Evolutionary conservation across 2,113 vertebrate species (phyloP), one percentile per base, ranked within the genome.

Genomic region (Tonatia bakeri): DNA sequence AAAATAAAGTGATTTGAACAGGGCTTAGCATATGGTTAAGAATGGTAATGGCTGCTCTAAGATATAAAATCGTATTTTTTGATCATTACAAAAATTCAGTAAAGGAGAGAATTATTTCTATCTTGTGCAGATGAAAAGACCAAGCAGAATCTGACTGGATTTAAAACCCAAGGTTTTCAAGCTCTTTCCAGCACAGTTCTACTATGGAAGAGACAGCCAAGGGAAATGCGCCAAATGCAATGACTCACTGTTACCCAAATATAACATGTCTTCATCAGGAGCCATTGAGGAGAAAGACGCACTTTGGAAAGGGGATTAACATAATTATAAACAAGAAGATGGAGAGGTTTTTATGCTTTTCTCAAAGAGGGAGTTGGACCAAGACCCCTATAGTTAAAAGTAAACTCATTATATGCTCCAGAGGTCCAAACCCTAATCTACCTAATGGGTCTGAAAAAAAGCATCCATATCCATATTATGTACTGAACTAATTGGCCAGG

Each of bases 161-260:
- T 89, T 77, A 79, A 90, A 94, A 5, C 19, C 6, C 1, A 65
- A 87, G 5, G 3, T 87, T 87, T 72, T 73, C 61, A 38, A 65
- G 20, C 19, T 75, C 38, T 95, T 84, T 94, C 61, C 76, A 61
- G 31, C 61, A 59, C 31, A 54, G 59, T 54, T 96, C 26, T 67
- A 95, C 26, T 33, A 75, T 75, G 50, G 64, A 93, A 93, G 28
- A 88, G 45, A 76, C n/a, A 87, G 81, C 43, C 77, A 94, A 87
- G 33, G 43, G 28, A 91, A 85, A 45, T 13, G 14, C 54, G 79
- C 77, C 84, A 84, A 87, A 67, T 64, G 15, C 0, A 89, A 91
- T 91, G 95, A 96, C n/a, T 94, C 89, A 89, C 16, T 43, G 56
- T 85, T 92, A 56, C 65, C 94, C 84, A 84, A 96, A 76, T 72